phyloP scores from a whole-genome alignment of 2,113 vertebrate genomes.

The Picathartes gymnocephalus region DNA sequence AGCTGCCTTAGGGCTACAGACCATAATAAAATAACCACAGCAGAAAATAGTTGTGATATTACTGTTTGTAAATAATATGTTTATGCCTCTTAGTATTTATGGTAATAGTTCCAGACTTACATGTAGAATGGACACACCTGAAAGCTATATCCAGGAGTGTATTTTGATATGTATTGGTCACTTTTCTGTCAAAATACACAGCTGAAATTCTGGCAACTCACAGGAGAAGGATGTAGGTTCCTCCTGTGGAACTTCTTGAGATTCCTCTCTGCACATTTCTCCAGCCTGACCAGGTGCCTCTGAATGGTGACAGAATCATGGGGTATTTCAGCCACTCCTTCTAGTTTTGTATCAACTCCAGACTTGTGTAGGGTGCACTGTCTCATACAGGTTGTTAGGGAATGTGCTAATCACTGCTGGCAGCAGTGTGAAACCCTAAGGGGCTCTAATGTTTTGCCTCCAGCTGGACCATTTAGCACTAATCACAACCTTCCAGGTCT shows the following conservation, averaged over 20 bases:
- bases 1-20: slow-evolving; percentile 64
- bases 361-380: not conserved
- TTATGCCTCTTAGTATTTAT: not conserved
- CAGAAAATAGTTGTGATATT: not conserved
- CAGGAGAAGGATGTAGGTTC: not conserved
- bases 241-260: not conserved
- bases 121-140: not conserved
- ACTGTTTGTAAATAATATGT: not conserved
- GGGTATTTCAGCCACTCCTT: not conserved
- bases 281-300: not conserved
- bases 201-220: not conserved
- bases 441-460: not conserved
- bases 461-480: not conserved
- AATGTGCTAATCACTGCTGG: not conserved
- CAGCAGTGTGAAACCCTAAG: not conserved
- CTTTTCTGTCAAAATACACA: not conserved
- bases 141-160: not conserved
- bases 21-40: not conserved
- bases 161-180: not conserved
- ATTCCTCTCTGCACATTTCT: not conserved
- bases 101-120: not conserved
- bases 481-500: not conserved
- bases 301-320: not conserved
- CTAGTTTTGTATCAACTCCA: not conserved
- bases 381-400: not conserved